Evolutionary conservation across 2,113 vertebrate genomes (phyloP), one percentile per base, ranked within the genome.

Genomic region (Hyperoodon ampullatus): DNA sequence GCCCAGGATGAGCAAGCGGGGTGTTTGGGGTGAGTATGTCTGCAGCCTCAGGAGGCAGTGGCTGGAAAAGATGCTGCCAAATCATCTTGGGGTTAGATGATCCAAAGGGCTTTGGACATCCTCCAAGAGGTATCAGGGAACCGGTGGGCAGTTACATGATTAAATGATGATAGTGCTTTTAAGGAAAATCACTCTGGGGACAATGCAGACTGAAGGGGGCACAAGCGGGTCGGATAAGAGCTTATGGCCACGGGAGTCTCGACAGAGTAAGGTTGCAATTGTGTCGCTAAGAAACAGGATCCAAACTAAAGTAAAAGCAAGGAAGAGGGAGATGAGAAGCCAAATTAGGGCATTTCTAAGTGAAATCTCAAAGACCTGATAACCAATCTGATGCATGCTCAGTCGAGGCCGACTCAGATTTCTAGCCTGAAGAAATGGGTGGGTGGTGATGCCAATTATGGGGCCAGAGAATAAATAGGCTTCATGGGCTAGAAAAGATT

Each of bases 401-500:
- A 60, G 42, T 72, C 28, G 24, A 61, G 30, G n/a, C 39, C 6
- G 0, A 93, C n/a, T 90, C 47, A 63, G 60, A 81, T 77, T 74
- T 83, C 87, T 33, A 91, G 42, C 39, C 61, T n/a, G 26, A 90
- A 89, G n/a, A 92, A 83, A 13, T 21, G 4, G 47, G 39, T 83
- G 88, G 81, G 8, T 39, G 26, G 30, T 55, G 44, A 86, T 24
- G 8, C 42, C 75, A 75, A 10, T 70, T 80, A 44, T 2, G 19
- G 8, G 2, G 7, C 23, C 42, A 78, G 93, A 81, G 96, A 85
- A 88, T 4, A 93, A 92, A 94, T 12, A 55, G 33, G 4, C 42
- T 50, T 93, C 35, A 53, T 53, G 87, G 77, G 42, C 77, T 82
- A 47, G 35, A 84, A 53, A 68, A 94, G 50, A 95, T 88, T 66